phyloP scores from a whole-genome alignment of 1,140 invertebrate genomes.

The Uloborus diversus region DNA sequence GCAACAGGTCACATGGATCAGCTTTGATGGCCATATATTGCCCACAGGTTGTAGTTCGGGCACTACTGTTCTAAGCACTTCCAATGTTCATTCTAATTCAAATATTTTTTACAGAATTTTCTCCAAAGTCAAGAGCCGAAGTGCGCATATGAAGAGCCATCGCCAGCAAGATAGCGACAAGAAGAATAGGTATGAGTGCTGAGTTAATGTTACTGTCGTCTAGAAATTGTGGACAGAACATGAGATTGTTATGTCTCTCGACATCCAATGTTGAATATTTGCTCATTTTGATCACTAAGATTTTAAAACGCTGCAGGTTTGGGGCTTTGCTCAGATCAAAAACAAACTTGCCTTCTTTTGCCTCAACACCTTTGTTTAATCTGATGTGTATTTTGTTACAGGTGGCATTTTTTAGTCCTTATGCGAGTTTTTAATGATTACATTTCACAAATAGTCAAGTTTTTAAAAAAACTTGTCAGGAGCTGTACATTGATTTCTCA shows the following conservation, averaged over 20 bases:
- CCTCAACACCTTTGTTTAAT: constrained; percentile 50
- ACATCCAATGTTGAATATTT: constrained; percentile 45
- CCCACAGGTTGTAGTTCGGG: too few relatives aligned
- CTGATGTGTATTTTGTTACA: constrained; percentile 53
- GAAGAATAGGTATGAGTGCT: constrained; percentile 46
- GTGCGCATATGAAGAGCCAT: constrained; percentile 98
- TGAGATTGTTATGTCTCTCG: neutral
- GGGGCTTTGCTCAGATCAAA: constrained; percentile 50
- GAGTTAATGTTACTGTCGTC: neutral
- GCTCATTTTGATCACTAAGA: constrained; percentile 54
- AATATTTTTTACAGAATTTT: constrained; percentile 85
- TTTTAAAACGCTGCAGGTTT: constrained; percentile 52
- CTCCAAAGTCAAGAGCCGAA: constrained; percentile 96
- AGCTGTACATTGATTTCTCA: neutral
- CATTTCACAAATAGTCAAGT: neutral
- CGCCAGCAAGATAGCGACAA: constrained; percentile 57
- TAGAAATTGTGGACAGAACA: constrained; percentile 5
- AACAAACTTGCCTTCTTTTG: constrained; percentile 53
- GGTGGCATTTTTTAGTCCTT: constrained; percentile 46
- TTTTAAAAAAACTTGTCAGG: too few relatives aligned
- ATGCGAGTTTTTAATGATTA: constrained; percentile 46
- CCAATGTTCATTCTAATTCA: too few relatives aligned
- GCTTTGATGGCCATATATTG: too few relatives aligned
- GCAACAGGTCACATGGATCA: too few relatives aligned
- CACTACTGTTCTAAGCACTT: too few relatives aligned